phyloP scores from a whole-genome alignment of 2,113 vertebrate species.

The Poecile atricapillus region DNA sequence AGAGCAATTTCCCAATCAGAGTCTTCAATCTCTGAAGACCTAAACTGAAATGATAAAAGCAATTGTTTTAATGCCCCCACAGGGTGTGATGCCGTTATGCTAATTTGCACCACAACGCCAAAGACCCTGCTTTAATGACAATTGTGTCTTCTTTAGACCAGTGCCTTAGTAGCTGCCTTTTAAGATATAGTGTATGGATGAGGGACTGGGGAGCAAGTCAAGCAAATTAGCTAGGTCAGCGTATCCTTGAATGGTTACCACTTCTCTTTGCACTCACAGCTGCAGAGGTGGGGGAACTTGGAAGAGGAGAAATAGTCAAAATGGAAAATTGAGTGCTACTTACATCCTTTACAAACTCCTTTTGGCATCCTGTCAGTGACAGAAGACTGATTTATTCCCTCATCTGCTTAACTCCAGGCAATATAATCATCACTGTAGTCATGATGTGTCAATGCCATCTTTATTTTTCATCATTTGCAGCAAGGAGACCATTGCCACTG shows the following conservation, averaged over 20 bases:
- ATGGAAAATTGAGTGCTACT: background rate
- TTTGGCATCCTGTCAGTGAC: background rate
- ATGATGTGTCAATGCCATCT: background rate
- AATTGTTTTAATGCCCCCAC: constrained; percentile 49
- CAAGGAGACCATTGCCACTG: background rate
- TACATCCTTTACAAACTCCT: background rate
- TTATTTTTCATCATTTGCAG: background rate
- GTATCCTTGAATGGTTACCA: background rate
- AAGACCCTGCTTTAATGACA: constrained; percentile 21
- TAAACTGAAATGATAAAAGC: constrained; percentile 32
- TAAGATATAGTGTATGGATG: background rate
- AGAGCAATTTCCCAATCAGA: constrained; percentile 42
- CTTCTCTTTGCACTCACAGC: background rate
- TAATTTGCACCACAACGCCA: constrained; percentile 35
- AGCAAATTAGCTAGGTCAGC: constrained; percentile 19
- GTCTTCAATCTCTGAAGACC: constrained; percentile 24
- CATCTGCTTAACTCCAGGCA: constrained; percentile 3
- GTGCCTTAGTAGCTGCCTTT: constrained; percentile 18
- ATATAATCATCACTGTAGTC: background rate
- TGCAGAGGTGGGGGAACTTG: background rate
- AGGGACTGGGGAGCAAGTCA: constrained; percentile 1
- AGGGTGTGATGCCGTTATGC: constrained; percentile 20
- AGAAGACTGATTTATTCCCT: constrained; percentile 31
- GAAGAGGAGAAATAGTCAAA: constrained; percentile 12
- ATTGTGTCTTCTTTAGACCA: constrained; percentile 15